These are phyloP conservation scores for Odontothrips loti DNA, from an alignment of 2,888 invertebrate species.

Conservation along the genomic window DNA sequence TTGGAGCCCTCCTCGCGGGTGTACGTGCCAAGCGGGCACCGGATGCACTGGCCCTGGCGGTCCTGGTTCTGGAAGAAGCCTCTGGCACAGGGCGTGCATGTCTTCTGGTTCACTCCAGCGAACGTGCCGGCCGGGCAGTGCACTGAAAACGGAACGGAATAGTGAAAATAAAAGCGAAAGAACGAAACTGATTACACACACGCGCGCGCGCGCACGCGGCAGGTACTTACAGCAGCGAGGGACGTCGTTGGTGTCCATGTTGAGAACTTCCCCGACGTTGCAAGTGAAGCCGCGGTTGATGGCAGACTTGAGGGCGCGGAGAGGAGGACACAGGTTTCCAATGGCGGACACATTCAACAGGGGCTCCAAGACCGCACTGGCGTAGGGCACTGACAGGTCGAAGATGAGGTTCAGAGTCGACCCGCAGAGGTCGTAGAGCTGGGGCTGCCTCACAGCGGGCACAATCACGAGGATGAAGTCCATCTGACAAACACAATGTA, in stretches of 20 bases:
- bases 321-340: conserved; percentile 87
- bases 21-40: conserved; percentile 89
- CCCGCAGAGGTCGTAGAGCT: conserved; percentile 91
- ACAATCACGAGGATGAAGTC: conserved; percentile 83
- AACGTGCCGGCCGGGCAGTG: conserved; percentile 97
- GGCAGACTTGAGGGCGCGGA: conserved; percentile 78
- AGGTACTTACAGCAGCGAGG: conserved; percentile 79
- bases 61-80: conserved; percentile 93
- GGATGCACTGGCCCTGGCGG: conserved; percentile 81
- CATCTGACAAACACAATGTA: conserved; percentile 50
- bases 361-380: conserved; percentile 84
- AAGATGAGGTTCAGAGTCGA: conserved; percentile 90
- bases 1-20: conserved; percentile 85
- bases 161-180: conserved; percentile 23
- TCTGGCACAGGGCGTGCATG: conserved; percentile 84
- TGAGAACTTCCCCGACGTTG: conserved; percentile 86
- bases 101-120: conserved; percentile 83
- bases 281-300: conserved; percentile 89
- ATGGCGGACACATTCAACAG: conserved; percentile 83
- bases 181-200: conserved; percentile 28
- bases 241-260: conserved; percentile 87
- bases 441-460: conserved; percentile 83
- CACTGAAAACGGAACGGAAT: conserved; percentile 53
- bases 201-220: too few species aligned
- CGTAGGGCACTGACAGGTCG: conserved; percentile 87